A percentile compares a stretch with the other conserved stretches of the same genome.
Conservation (phyloP, 2,797 vertebrate genomes). For the Syngnathus acus region DNA sequence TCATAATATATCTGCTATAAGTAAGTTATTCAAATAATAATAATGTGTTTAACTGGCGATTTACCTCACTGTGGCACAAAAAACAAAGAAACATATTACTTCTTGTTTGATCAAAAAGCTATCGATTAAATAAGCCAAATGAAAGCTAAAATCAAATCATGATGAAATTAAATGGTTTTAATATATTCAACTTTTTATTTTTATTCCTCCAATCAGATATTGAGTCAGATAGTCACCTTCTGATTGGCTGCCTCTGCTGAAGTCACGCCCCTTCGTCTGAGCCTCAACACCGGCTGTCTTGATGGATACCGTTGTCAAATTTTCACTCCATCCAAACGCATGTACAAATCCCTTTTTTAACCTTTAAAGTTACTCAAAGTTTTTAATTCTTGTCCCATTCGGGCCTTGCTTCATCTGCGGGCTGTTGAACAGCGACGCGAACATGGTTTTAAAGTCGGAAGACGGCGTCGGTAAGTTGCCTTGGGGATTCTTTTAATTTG, state of each 20-base stretch:
- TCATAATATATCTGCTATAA: background rate
- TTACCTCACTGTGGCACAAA: too few species aligned
- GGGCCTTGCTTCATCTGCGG: background rate
- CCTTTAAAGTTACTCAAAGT: slow-evolving; percentile 9
- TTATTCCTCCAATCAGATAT: background rate
- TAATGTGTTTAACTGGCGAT: too few species aligned
- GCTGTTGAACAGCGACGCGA: background rate
- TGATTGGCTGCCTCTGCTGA: slow-evolving; percentile 42
- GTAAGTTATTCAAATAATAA: background rate
- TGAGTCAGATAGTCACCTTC: background rate
- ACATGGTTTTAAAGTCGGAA: slow-evolving; percentile 74
- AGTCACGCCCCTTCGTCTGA: slow-evolving; percentile 27
- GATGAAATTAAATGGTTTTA: too few species aligned
- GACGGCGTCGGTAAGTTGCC: slow-evolving; percentile 71
- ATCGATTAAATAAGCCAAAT: too few species aligned
- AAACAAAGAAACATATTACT: too few species aligned
- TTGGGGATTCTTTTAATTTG: slow-evolving; percentile 24
- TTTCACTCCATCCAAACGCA: background rate
- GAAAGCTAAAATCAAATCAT: too few species aligned
- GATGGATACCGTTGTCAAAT: slow-evolving; percentile 35
- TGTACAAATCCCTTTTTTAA: background rate
- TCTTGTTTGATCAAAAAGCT: too few species aligned
- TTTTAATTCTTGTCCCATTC: background rate
- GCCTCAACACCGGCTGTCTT: slow-evolving; percentile 31
- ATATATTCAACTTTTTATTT: background rate